phyloP scores from a whole-genome alignment of 2,113 vertebrate genomes.

The Menidia beryllina region DNA sequence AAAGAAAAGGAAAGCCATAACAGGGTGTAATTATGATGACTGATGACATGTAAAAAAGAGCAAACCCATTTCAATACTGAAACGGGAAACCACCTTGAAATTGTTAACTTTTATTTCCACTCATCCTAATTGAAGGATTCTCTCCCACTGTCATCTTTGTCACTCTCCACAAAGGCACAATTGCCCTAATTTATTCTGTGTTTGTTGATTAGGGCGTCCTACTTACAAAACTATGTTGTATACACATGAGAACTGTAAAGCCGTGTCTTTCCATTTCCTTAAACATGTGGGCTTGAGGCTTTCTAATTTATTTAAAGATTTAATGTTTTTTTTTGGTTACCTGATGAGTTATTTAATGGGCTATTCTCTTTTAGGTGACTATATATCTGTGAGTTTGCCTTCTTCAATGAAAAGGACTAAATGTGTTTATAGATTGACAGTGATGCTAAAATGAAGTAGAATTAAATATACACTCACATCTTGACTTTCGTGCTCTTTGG shows the following conservation, averaged over 20 bases:
- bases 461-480: too few relatives aligned
- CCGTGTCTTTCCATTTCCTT: neutral
- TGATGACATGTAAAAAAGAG: constrained; percentile 64
- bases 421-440: too few relatives aligned
- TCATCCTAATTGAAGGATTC: neutral
- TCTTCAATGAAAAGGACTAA: too few relatives aligned
- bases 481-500: too few relatives aligned
- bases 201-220: constrained; percentile 7
- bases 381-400: neutral
- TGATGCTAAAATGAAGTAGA: too few relatives aligned
- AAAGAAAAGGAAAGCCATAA: constrained; percentile 27
- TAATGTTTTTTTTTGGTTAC: neutral
- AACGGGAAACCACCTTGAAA: constrained; percentile 2
- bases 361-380: neutral
- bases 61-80: constrained; percentile 19
- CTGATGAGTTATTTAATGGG: neutral
- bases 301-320: neutral
- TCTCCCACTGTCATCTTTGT: neutral
- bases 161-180: neutral
- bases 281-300: neutral
- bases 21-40: constrained; percentile 51
- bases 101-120: neutral
- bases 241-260: neutral
- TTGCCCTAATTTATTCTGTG: constrained; percentile 14
- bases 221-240: too few relatives aligned